Evolutionary conservation across 2,113 vertebrate species (phyloP).

Genomic region (Butastur rufipennis): DNA sequence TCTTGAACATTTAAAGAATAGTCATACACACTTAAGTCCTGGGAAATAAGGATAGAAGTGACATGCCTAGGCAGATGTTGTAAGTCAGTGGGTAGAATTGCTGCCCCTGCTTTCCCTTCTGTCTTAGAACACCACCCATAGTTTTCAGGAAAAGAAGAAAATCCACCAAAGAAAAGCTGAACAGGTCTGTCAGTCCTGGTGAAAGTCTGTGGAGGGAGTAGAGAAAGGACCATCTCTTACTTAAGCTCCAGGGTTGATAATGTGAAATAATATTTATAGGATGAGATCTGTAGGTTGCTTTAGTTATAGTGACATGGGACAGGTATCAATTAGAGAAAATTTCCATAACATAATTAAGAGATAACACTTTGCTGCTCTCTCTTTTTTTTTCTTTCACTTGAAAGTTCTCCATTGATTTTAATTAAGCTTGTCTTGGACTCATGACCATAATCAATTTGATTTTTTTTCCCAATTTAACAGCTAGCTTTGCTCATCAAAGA

Average conservation of each 20-base stretch:
- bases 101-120: neutral
- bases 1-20: neutral
- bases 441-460: constrained; percentile 26
- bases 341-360: constrained; percentile 27
- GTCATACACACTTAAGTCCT: neutral
- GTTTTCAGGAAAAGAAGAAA: neutral
- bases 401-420: constrained; percentile 45
- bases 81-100: neutral
- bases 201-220: neutral
- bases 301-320: neutral
- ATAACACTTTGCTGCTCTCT: neutral
- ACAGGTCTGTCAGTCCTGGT: neutral
- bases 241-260: neutral
- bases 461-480: neutral
- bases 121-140: neutral
- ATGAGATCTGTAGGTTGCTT: neutral
- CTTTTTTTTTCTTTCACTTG: neutral
- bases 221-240: neutral
- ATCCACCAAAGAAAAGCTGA: neutral
- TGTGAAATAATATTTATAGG: neutral
- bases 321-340: constrained; percentile 28
- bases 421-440: constrained; percentile 50
- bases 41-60: neutral
- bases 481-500: constrained; percentile 31
- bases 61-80: neutral